phyloP scores from a whole-genome alignment of 1,140 invertebrate genomes.

The Nephotettix cincticeps region DNA sequence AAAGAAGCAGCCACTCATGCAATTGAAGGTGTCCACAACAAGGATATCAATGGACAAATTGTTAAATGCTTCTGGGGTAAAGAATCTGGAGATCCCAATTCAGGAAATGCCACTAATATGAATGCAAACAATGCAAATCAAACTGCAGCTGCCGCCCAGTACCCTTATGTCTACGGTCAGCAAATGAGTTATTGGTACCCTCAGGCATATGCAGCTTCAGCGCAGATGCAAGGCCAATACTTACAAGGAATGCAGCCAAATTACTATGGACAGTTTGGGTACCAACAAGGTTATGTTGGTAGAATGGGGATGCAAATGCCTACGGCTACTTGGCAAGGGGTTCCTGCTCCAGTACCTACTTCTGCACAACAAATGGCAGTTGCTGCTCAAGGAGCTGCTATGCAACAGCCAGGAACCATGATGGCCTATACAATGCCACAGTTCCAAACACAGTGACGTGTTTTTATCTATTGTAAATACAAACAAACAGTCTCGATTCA shows the following conservation, averaged over 20 bases:
- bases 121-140: constrained; percentile 53
- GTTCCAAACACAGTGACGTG: constrained; percentile 60
- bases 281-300: constrained; percentile 50
- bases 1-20: constrained; percentile 97
- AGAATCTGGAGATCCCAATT: constrained; percentile 77
- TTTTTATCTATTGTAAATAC: constrained; percentile 19
- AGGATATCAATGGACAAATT: constrained; percentile 91
- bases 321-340: constrained; percentile 37
- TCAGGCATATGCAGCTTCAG: constrained; percentile 58
- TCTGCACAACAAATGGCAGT: constrained; percentile 46
- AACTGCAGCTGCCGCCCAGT: constrained; percentile 55
- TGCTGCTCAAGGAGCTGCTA: constrained; percentile 39
- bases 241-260: constrained; percentile 58
- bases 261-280: constrained; percentile 51
- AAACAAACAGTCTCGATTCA: constrained; percentile 23
- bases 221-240: constrained; percentile 64
- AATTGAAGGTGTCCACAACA: constrained; percentile 95
- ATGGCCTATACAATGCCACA: constrained; percentile 75
- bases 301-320: constrained; percentile 50
- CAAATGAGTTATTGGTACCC: constrained; percentile 83
- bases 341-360: constrained; percentile 38
- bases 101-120: constrained; percentile 51
- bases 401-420: constrained; percentile 60
- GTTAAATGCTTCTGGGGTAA: constrained; percentile 99
- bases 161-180: constrained; percentile 61